phyloP scores from a whole-genome alignment of 2,113 vertebrate species.

The Sardina pilchardus region DNA sequence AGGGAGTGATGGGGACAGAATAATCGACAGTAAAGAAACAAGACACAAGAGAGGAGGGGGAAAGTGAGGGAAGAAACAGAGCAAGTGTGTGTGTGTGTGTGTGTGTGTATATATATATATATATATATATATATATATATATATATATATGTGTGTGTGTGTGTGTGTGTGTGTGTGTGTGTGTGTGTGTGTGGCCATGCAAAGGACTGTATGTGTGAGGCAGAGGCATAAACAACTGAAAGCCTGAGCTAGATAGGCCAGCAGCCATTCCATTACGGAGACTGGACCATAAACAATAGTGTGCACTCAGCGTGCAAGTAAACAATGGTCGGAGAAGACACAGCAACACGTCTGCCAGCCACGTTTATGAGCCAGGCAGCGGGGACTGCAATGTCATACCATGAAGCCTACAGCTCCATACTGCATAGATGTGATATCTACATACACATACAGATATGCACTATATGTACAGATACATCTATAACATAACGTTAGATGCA shows the following conservation, averaged over 20 bases:
- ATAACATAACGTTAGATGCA: too few species aligned
- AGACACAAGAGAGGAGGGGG: too few species aligned
- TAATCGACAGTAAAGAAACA: too few species aligned
- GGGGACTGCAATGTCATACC: neutral
- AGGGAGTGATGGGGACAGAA: neutral
- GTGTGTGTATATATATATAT: too few species aligned
- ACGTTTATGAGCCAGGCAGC: constrained; percentile 36
- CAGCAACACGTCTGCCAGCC: constrained; percentile 49
- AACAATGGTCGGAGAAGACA: constrained; percentile 53
- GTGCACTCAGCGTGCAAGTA: constrained; percentile 32
- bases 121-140: too few species aligned
- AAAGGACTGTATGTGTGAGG: neutral
- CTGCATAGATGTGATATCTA: neutral
- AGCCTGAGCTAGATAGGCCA: neutral
- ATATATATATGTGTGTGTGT: too few species aligned
- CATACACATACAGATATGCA: too few species aligned
- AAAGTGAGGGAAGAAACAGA: too few species aligned
- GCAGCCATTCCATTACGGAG: neutral
- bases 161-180: too few species aligned
- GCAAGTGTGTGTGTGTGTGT: too few species aligned
- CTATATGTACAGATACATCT: too few species aligned
- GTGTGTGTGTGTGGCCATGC: too few species aligned
- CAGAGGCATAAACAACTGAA: neutral
- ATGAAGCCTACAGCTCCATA: neutral
- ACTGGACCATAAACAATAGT: constrained; percentile 22